phyloP scores from a whole-genome alignment of 2,888 invertebrate genomes.

The Mylabris sibirica region DNA sequence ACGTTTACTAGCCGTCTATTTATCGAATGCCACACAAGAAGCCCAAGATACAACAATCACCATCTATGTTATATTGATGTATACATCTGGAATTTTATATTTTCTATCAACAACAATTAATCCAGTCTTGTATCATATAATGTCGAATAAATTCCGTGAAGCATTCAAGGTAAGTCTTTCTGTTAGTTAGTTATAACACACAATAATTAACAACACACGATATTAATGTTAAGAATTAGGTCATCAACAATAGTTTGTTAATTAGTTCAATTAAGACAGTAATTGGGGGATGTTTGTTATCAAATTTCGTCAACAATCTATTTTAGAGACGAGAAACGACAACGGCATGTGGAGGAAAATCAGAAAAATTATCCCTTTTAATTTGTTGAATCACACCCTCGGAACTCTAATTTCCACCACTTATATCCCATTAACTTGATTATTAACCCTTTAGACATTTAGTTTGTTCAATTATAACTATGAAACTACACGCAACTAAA shows the following conservation, averaged over 20 bases:
- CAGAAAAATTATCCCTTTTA: too few species aligned
- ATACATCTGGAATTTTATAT: slow-evolving; percentile 88
- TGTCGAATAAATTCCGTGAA: slow-evolving; percentile 92
- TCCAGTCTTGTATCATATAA: slow-evolving; percentile 91
- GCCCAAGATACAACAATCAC: slow-evolving; percentile 53
- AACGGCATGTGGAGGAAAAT: too few species aligned
- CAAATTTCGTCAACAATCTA: too few species aligned
- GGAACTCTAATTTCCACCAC: too few species aligned
- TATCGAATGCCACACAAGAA: slow-evolving; percentile 60
- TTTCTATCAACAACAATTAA: slow-evolving; percentile 93
- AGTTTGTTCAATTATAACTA: too few species aligned
- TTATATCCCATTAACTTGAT: too few species aligned
- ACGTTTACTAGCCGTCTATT: slow-evolving; percentile 81
- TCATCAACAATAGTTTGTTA: not conserved
- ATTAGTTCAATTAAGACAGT: not conserved
- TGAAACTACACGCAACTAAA: too few species aligned
- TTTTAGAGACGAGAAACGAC: too few species aligned
- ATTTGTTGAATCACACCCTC: too few species aligned
- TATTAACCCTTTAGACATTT: too few species aligned
- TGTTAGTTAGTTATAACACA: slow-evolving; percentile 7
- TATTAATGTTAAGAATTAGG: not conserved
- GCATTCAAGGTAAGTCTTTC: slow-evolving; percentile 82
- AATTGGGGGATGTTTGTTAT: too few species aligned
- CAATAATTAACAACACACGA: too few species aligned
- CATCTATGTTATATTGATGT: slow-evolving; percentile 74